These are phyloP conservation scores for Urophycis tenuis DNA, from an alignment of 2,797 vertebrate species.

Conservation along the genomic window DNA sequence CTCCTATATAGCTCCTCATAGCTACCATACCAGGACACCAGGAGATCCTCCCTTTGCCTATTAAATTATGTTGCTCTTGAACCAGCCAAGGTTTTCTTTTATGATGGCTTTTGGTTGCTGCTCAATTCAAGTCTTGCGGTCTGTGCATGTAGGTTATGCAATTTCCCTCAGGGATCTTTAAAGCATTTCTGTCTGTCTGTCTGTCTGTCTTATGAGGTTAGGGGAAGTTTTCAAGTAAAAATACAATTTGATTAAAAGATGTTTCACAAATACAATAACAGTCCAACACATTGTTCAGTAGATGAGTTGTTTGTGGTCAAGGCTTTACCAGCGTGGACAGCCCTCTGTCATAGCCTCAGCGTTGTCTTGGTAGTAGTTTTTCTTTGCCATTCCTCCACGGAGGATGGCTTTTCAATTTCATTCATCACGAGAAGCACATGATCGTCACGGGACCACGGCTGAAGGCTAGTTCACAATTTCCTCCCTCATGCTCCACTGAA, in stretches of 20 bases:
- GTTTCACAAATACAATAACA: neutral
- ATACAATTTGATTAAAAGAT: too few species aligned
- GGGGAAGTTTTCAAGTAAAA: neutral
- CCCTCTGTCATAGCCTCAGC: neutral
- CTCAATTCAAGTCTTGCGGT: neutral
- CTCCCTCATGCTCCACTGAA: neutral
- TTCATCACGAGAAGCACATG: conserved; percentile 52
- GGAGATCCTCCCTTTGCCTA: conserved; percentile 1
- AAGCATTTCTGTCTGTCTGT: too few species aligned
- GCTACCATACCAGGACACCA: conserved; percentile 15
- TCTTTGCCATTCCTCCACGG: neutral
- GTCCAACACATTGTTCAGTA: neutral
- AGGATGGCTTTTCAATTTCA: conserved; percentile 33
- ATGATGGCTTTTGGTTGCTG: neutral
- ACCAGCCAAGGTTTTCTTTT: neutral
- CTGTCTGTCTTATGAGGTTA: too few species aligned
- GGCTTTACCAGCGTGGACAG: neutral
- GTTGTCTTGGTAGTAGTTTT: neutral
- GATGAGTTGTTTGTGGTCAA: neutral
- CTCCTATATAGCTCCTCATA: neutral
- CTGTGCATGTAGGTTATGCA: neutral
- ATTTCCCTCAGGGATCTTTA: too few species aligned
- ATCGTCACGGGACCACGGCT: conserved; percentile 48
- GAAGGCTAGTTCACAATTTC: conserved; percentile 1
- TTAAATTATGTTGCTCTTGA: neutral